phyloP scores from a whole-genome alignment of 2,797 vertebrate genomes.

The Buceros bicornis region DNA sequence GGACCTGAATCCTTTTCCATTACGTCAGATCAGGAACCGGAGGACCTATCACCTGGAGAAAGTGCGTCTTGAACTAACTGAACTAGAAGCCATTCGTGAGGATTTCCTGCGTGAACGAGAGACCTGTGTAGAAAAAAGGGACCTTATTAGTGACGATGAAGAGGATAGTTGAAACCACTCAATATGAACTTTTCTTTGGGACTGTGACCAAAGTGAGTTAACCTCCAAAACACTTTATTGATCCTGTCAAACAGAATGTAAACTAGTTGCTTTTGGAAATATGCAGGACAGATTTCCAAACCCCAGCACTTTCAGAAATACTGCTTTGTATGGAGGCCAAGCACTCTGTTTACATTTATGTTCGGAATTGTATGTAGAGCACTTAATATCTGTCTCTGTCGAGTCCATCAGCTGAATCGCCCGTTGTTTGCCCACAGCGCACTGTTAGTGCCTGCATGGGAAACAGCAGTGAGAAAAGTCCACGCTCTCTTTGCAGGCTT shows the following conservation, averaged over 20 bases:
- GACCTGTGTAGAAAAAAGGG: slow-evolving; percentile 85
- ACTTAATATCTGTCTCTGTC: neutral
- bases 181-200: neutral
- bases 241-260: slow-evolving; percentile 36
- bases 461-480: neutral
- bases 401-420: neutral
- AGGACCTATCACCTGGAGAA: slow-evolving; percentile 95
- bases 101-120: slow-evolving; percentile 94
- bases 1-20: slow-evolving; percentile 97
- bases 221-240: neutral
- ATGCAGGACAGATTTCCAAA: slow-evolving; percentile 71
- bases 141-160: slow-evolving; percentile 94
- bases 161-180: slow-evolving; percentile 86
- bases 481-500: neutral
- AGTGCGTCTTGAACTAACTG: slow-evolving; percentile 94
- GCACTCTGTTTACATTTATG: slow-evolving; percentile 46
- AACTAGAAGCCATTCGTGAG: slow-evolving; percentile 95
- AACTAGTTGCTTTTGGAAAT: slow-evolving; percentile 43
- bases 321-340: slow-evolving; percentile 26
- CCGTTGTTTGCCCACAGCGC: neutral
- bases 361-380: neutral
- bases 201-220: slow-evolving; percentile 39
- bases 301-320: slow-evolving; percentile 37
- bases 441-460: neutral
- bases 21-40: slow-evolving; percentile 94